Conservation (phyloP, 2,888 invertebrate genomes). For the Rhorus exstirpatorius region DNA sequence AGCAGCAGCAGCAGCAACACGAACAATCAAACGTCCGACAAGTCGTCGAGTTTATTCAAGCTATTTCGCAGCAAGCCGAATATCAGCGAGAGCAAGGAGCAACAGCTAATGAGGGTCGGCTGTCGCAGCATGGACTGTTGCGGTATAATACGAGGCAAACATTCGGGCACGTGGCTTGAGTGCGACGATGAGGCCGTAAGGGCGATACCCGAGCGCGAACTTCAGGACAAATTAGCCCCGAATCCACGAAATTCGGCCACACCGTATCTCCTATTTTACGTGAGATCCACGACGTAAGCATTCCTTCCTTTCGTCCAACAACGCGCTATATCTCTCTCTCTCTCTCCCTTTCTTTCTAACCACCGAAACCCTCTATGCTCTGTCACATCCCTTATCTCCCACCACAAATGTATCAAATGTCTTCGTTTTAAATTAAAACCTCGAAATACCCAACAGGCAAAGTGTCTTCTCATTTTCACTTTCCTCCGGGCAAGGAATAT, state of each 20-base stretch:
- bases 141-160: constrained; percentile 85
- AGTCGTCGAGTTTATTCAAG: constrained; percentile 78
- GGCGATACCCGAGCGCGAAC: constrained; percentile 92
- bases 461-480: constrained; percentile 52
- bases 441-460: constrained; percentile 68
- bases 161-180: constrained; percentile 91
- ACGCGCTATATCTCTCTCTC: neutral
- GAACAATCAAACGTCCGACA: constrained; percentile 75
- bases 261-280: constrained; percentile 95
- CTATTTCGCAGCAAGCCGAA: constrained; percentile 82
- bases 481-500: constrained; percentile 3
- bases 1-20: constrained; percentile 78
- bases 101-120: constrained; percentile 82
- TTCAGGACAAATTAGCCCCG: constrained; percentile 92
- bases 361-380: constrained; percentile 16
- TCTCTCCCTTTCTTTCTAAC: constrained; percentile 12
- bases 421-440: constrained; percentile 74
- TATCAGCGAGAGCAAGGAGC: constrained; percentile 82
- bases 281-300: constrained; percentile 85
- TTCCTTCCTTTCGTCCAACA: constrained; percentile 65
- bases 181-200: constrained; percentile 96
- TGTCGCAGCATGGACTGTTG: constrained; percentile 88
- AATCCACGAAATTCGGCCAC: constrained; percentile 92
- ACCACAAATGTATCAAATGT: constrained; percentile 72
- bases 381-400: constrained; percentile 16